Evolutionary conservation across 2,113 vertebrate genomes (phyloP), one percentile per base, ranked within the genome.

Genomic region (Ctenodactylus gundi): DNA sequence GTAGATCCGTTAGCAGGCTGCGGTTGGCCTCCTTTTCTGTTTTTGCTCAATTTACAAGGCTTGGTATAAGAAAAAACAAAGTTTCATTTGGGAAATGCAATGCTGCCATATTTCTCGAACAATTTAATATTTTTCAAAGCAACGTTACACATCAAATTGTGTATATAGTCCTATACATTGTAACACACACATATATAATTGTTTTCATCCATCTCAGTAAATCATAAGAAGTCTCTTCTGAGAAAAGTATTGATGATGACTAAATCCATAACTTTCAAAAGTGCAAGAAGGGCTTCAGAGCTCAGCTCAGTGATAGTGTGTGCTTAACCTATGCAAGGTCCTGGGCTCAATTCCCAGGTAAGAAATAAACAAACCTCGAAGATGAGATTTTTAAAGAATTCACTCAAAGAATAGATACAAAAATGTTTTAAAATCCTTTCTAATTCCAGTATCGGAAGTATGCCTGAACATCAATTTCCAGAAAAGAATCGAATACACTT

Each of bases 1-100:
- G 21, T 0, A 17, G 34, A 0, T 1, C 11, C 36, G 4, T 10
- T 44, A 0, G 27, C n/a, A 1, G 86, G 41, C 31, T 55, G 34
- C 9, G 36, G 21, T 2, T 36, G 14, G 51, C 87, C 64, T 23
- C 73, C 53, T 31, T 68, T 62, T 89, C 65, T 39, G 76, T 15
- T 90, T n/a, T 13, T 76, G 49, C 67, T 85, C 36, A 17, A 18
- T 29, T 58, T 51, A 6, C 67, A 70, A 82, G 58, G n/a, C 20
- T 9, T 31, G 44, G 20, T 34, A 53, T 58, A 20, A 82, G 78
- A 49, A 85, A 92, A 44, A 49, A 53, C 23, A 36, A 3, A 3
- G 4, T 67, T 73, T 78, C 39, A 21, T 34, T 57, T 31, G 62
- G 77, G 60, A 90, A 85, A 49, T 34, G 41, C 49, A 31, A 2